phyloP scores from a whole-genome alignment of 2,113 vertebrate species.

The Eulemur rufifrons region DNA sequence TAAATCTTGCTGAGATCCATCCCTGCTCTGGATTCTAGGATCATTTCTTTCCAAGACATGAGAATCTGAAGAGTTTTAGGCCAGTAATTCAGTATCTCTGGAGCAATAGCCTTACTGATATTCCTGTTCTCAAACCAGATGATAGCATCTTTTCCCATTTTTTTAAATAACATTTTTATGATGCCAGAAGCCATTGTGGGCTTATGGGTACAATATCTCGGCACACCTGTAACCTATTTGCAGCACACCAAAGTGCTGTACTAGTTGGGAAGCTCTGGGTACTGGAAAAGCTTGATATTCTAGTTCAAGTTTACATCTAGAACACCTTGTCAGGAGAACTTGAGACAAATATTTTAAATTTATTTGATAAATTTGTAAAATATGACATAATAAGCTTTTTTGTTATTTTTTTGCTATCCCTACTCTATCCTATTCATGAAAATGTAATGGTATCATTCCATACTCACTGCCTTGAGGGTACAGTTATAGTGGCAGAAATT shows the following conservation, averaged over 20 bases:
- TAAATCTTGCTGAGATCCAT: not conserved
- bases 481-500: not conserved
- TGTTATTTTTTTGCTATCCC: not conserved
- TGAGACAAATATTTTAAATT: not conserved
- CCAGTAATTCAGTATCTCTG: not conserved
- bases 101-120: not conserved
- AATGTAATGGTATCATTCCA: not conserved
- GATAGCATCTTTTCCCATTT: not conserved
- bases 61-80: not conserved
- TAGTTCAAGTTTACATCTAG: not conserved
- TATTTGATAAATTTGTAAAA: not conserved
- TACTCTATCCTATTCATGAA: not conserved
- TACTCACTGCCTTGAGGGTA: not conserved
- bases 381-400: not conserved
- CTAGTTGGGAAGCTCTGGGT: not conserved
- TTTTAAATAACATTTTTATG: not conserved
- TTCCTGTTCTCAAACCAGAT: not conserved
- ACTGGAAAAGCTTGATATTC: not conserved
- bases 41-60: not conserved
- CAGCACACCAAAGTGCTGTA: not conserved
- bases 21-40: not conserved
- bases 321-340: not conserved
- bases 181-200: not conserved
- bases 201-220: not conserved
- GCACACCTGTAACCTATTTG: not conserved